These are phyloP conservation scores for Ecdyonurus torrentis DNA, from an alignment of 2,888 invertebrate genomes.

Conservation along the genomic window DNA sequence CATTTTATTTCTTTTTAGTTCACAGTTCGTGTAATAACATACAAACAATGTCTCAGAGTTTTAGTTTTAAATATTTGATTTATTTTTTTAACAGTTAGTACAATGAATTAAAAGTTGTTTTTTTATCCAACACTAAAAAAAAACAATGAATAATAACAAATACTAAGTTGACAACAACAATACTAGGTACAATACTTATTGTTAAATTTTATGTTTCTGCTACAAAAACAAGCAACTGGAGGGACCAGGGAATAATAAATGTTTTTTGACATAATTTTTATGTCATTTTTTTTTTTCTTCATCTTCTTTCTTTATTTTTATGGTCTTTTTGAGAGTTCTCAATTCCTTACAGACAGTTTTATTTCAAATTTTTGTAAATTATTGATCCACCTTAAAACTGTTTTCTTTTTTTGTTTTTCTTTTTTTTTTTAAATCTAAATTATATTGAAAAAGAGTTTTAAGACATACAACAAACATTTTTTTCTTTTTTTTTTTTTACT, in stretches of 20 bases:
- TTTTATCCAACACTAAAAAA: too few relatives aligned
- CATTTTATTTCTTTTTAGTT: not conserved
- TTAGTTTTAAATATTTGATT: not conserved
- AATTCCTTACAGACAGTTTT: not conserved
- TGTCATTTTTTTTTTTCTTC: not conserved
- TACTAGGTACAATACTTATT: not conserved
- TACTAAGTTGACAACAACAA: not conserved
- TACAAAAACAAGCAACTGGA: not conserved
- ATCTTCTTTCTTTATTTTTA: too few relatives aligned
- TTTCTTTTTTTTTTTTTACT: too few relatives aligned
- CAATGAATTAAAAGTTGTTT: not conserved
- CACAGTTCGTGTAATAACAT: not conserved
- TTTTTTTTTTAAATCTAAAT: not conserved
- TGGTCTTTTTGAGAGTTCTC: too few relatives aligned
- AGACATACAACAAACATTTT: not conserved
- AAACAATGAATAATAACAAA: not conserved
- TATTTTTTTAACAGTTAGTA: not conserved
- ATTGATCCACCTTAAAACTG: too few relatives aligned
- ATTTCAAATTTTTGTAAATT: not conserved
- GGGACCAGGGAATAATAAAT: not conserved
- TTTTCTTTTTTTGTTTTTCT: not conserved
- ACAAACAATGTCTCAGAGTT: not conserved
- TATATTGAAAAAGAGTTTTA: not conserved
- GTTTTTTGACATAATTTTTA: not conserved
- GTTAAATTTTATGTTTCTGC: not conserved